Evolutionary conservation across 2,888 invertebrate genomes (phyloP), one percentile per base, ranked within the genome.

Genomic region (Thera obeliscata): DNA sequence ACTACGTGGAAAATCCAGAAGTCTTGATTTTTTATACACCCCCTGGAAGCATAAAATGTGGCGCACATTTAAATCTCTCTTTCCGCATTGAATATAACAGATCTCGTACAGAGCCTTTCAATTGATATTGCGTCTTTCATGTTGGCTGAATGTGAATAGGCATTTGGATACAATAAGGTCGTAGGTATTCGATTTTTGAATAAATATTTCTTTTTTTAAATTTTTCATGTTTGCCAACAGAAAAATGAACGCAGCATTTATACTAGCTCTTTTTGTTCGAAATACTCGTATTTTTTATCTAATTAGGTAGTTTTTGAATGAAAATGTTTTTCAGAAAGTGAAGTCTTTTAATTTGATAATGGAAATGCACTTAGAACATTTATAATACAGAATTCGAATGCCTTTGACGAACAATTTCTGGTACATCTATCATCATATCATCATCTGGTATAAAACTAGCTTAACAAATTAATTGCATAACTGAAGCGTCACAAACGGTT

Each of bases 51-150:
- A 38, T 50, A 36, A 11, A 41, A 22, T 57, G 33, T 9, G 22
- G 48, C 0, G 2, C 46, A 48, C 35, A 7, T 58, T 58, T 8
- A 33, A 22, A 12, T 12, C 7, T 9, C 2, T 12, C 35, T 38
- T 36, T 46, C 46, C 50, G 50, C 38, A 59, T 38, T 38, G 38
- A 59, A 50, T 22, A 38, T 7, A 12, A 49, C 38, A 35, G 49
- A 38, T 59, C 59, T 59, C 49, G n/a, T 49, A 36, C 59, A 38
- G n/a, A 5, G 4, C 22, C 36, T 22, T 38, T 59, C 59, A 59
- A 59, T 59, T 59, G 38, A 9, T 59, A 59, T 59, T 59, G n/a
- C 50, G 36, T 59, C 59, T 59, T 59, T 50, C 59, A 50, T 59
- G 33, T 33, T 36, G 7, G 36, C 9, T 50, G 59, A 49, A 59